A percentile compares a stretch with the other conserved stretches of the same genome.
Conservation (phyloP, 2,888 invertebrate genomes). For the Eumerus sabulonum region DNA sequence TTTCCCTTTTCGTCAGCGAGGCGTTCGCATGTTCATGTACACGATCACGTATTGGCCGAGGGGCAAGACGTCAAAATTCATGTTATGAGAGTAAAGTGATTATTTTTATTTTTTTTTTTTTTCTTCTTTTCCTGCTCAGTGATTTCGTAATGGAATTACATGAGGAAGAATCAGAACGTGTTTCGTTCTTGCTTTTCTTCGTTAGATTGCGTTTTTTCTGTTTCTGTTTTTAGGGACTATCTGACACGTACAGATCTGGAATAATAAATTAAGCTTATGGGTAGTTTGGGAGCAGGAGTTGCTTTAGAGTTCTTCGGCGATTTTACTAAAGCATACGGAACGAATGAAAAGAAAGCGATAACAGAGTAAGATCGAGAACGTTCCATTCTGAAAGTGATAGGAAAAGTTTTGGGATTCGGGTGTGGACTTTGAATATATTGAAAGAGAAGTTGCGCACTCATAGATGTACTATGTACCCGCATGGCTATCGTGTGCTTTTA, state of each 20-base stretch:
- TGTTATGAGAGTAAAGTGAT: constrained; percentile 65
- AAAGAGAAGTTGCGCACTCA: too few species aligned
- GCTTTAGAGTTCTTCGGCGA: neutral
- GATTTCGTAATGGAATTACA: constrained; percentile 66
- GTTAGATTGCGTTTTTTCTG: too few species aligned
- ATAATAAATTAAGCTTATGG: constrained; percentile 16
- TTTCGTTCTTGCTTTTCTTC: constrained; percentile 50
- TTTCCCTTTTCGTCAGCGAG: constrained; percentile 61
- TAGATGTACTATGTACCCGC: too few species aligned
- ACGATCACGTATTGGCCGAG: neutral
- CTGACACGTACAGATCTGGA: constrained; percentile 37
- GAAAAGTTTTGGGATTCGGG: neutral
- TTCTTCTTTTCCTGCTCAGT: constrained; percentile 51
- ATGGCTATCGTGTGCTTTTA: too few species aligned
- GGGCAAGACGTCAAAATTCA: constrained; percentile 51
- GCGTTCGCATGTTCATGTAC: constrained; percentile 40
- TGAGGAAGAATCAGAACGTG: constrained; percentile 38
- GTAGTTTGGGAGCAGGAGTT: constrained; percentile 5
- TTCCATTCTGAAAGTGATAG: constrained; percentile 47
- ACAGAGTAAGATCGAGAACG: constrained; percentile 36
- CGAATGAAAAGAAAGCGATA: constrained; percentile 52
- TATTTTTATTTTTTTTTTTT: too few species aligned
- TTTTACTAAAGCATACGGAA: too few species aligned
- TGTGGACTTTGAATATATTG: too few species aligned
- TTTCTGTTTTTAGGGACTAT: constrained; percentile 23